These are phyloP conservation scores for Diploptera punctata DNA, from an alignment of 2,888 invertebrate species.

Conservation along the genomic window DNA sequence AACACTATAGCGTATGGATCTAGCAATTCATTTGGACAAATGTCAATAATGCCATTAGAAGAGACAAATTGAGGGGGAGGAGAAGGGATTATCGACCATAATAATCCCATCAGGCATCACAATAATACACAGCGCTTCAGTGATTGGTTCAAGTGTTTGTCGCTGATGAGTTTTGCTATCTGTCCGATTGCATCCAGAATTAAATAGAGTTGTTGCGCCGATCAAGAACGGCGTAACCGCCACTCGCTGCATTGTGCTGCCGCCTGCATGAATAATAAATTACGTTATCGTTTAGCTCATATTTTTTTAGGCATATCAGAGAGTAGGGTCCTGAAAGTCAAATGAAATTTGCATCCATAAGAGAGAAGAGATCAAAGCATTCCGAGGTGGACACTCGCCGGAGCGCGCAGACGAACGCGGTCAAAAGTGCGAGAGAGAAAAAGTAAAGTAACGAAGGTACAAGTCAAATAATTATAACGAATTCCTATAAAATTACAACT, in stretches of 20 bases:
- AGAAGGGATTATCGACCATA: constrained; percentile 27
- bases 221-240: no score
- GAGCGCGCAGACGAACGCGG: neutral
- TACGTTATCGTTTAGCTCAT: constrained; percentile 68
- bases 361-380: constrained; percentile 58
- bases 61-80: constrained; percentile 24
- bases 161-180: constrained; percentile 24
- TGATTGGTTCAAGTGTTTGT: constrained; percentile 31
- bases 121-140: constrained; percentile 25
- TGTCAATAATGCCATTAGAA: constrained; percentile 35
- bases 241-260: no score
- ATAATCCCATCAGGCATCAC: constrained; percentile 25
- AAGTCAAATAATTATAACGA: no score
- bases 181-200: constrained; percentile 23
- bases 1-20: constrained; percentile 13
- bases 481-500: no score
- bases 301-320: constrained; percentile 54
- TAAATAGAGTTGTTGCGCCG: neutral
- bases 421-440: no score
- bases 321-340: constrained; percentile 55
- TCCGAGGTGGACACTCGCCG: constrained; percentile 6
- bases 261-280: constrained; percentile 64
- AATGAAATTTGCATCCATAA: constrained; percentile 62
- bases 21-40: constrained; percentile 36
- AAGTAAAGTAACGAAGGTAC: no score